A percentile compares a stretch with the other conserved stretches of the same genome.
Evolutionary conservation across 2,888 invertebrate genomes (phyloP).

Genomic region (Elysia crispata): DNA sequence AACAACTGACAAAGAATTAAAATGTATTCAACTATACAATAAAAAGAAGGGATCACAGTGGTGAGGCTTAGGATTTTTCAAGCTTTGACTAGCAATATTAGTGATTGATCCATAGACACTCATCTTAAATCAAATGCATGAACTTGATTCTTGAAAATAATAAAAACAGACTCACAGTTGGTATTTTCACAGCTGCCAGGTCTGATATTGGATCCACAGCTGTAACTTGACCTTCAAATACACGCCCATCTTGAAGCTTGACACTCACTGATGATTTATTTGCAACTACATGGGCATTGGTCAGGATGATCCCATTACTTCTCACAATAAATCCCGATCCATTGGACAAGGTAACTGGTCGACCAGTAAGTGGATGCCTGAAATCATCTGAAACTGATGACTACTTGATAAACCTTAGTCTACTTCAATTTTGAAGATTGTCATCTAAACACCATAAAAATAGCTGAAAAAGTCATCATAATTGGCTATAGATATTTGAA

Average conservation of each 20-base stretch:
- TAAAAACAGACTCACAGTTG: constrained; percentile 57
- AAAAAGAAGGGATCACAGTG: too few species aligned
- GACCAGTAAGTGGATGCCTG: constrained; percentile 47
- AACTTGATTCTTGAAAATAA: too few species aligned
- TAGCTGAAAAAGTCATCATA: neutral
- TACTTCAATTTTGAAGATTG: neutral
- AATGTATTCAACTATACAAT: too few species aligned
- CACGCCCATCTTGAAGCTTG: constrained; percentile 84
- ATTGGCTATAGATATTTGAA: too few species aligned
- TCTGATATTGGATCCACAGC: constrained; percentile 91
- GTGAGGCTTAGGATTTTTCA: too few species aligned
- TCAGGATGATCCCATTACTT: constrained; percentile 91
- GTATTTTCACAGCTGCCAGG: constrained; percentile 90
- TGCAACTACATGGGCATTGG: constrained; percentile 97
- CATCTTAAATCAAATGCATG: too few species aligned
- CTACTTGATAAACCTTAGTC: too few species aligned
- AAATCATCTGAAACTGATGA: neutral
- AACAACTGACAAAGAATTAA: too few species aligned
- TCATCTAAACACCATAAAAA: too few species aligned
- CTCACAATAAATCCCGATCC: constrained; percentile 95
- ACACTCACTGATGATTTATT: constrained; percentile 82
- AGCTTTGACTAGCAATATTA: too few species aligned
- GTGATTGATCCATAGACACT: too few species aligned
- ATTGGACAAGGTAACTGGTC: constrained; percentile 53
- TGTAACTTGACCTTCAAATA: constrained; percentile 87